Evolutionary conservation across 2,888 invertebrate genomes (phyloP), one percentile per base, ranked within the genome.

Genomic region (Morinoia aosen): DNA sequence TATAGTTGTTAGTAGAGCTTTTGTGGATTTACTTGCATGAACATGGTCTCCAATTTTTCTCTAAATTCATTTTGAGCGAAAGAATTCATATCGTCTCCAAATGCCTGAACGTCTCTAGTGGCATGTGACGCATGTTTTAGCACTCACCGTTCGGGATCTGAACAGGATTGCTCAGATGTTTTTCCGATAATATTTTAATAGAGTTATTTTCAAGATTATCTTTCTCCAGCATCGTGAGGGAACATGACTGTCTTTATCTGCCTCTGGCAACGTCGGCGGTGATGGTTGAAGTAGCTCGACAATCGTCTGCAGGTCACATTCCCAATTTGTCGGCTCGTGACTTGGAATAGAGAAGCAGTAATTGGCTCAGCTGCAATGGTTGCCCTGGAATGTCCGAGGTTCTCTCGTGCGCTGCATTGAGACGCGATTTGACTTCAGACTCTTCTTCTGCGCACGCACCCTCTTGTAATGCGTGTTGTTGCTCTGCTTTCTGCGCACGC

Each of bases 301-400:
- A 90, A 90, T 90, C 58, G n/a, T 93, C 57, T 93, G 90, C 14
- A 40, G 48, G 40, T 90, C 40, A 39, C 48, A 90, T 93, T 93
- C 57, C 33, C 93, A 93, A 57, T 93, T 93, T 93, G 57, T 57
- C 16, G 56, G 56, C 33, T 25, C 93, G 93, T 93, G 93, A 93
- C 93, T 93, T 93, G 93, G 93, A 93, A 93, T 93, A 93, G 93
- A 93, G 93, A 93, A 48, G 57, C 25, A n/a, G 58, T 93, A 93
- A 93, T 93, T 93, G 93, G 93, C 57, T 93, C 56, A 90, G 90
- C 90, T 90, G 90, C 90, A 90, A 90, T 48, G 90, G 90, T 90
- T 90, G 16, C 40, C 40, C 90, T 90, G 90, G 40, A 90, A 90
- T 19, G 39, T 39, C 90, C 90, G 25, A 76, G 76, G 76, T 76